A percentile compares a stretch with the other conserved stretches of the same genome.
Conservation (phyloP, 2,113 vertebrate genomes). For the Oreochromis aureus region DNA sequence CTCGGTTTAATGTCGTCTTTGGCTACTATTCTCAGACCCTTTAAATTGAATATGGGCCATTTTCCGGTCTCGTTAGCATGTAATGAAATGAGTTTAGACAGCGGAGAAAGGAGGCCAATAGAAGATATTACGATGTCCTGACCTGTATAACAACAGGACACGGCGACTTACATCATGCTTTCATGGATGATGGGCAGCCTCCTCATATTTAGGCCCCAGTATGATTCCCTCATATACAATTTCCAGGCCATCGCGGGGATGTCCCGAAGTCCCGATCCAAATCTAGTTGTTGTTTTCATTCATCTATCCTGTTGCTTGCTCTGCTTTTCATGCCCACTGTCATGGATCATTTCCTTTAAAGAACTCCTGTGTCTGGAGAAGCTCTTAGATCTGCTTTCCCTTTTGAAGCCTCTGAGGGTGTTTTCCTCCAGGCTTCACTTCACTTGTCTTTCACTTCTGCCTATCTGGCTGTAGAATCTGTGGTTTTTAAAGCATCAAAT, state of each 20-base stretch:
- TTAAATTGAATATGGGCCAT: background rate
- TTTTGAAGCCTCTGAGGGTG: constrained; percentile 47
- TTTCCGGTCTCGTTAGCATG: background rate
- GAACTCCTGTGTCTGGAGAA: background rate
- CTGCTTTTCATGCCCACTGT: constrained; percentile 14
- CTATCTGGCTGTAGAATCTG: background rate
- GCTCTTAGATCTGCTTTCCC: constrained; percentile 35
- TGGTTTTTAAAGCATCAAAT: background rate
- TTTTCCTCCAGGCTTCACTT: constrained; percentile 34
- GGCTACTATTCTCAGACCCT: background rate
- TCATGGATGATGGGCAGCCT: constrained; percentile 43
- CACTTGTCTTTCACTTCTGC: background rate
- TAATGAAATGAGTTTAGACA: background rate
- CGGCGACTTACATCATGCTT: constrained; percentile 27
- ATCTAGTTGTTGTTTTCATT: background rate
- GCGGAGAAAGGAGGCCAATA: background rate
- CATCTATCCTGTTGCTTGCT: constrained; percentile 34
- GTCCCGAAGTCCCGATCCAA: background rate
- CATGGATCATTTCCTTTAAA: background rate
- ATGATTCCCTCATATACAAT: background rate
- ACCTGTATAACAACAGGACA: background rate
- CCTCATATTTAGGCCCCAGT: constrained; percentile 30
- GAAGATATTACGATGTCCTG: background rate
- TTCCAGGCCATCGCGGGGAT: constrained; percentile 15
- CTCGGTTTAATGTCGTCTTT: background rate